phyloP scores from a whole-genome alignment of 1,140 invertebrate species.

The Formica exsecta region DNA sequence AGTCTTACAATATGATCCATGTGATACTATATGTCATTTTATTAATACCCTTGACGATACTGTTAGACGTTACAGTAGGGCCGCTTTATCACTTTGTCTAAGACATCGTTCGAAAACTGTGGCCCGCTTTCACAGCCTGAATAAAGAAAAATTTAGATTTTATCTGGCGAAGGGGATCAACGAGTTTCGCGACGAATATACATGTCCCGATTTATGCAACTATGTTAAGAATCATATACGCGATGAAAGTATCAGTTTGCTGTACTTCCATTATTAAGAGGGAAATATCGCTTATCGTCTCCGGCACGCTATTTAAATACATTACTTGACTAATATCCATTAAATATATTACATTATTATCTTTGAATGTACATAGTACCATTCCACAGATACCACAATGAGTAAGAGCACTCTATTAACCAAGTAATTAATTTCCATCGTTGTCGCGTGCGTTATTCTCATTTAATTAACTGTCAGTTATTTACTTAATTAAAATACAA shows the following conservation, averaged over 20 bases:
- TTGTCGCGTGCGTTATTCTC: not conserved
- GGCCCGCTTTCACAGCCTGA: conserved; percentile 48
- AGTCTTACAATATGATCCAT: not conserved
- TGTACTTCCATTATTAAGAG: conserved; percentile 2
- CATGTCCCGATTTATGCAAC: conserved; percentile 34
- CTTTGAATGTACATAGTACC: not conserved
- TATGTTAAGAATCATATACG: conserved; percentile 33
- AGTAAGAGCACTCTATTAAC: too few species aligned
- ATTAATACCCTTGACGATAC: not conserved
- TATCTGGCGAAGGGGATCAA: conserved; percentile 35
- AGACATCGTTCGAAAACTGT: conserved; percentile 17
- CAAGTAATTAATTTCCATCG: conserved; percentile 24
- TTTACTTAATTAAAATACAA: conserved; percentile 2
- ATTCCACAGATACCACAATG: not conserved
- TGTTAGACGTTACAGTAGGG: conserved; percentile 25
- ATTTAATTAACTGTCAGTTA: not conserved
- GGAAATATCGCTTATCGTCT: conserved; percentile 22
- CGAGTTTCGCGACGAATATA: conserved; percentile 4
- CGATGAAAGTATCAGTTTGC: conserved; percentile 9
- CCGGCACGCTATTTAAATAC: conserved; percentile 21
- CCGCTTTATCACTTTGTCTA: conserved; percentile 41
- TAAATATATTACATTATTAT: conserved; percentile 20
- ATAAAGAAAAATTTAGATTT: conserved; percentile 55
- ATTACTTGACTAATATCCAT: not conserved
- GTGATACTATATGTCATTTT: not conserved